phyloP scores from a whole-genome alignment of 2,888 invertebrate species.

The Chironomus riparius region DNA sequence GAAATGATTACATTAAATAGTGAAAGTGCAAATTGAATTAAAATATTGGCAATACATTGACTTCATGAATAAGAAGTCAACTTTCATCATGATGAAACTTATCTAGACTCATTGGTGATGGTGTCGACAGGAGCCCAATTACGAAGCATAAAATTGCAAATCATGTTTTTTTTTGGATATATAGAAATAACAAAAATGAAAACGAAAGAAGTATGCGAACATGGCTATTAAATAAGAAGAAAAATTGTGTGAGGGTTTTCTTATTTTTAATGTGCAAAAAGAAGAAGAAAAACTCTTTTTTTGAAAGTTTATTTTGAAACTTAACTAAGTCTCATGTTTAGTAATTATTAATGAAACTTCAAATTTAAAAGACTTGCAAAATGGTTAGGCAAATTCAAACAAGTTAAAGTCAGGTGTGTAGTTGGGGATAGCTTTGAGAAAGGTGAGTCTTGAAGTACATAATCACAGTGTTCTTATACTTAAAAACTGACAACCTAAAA shows the following conservation, averaged over 20 bases:
- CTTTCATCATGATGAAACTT: not conserved
- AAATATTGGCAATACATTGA: too few species aligned
- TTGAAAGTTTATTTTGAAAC: constrained; percentile 1
- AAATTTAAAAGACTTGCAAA: too few species aligned
- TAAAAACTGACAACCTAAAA: too few species aligned
- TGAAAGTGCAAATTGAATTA: constrained; percentile 11
- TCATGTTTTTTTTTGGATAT: not conserved
- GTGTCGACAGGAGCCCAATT: not conserved
- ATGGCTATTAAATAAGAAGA: not conserved
- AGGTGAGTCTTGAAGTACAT: too few species aligned
- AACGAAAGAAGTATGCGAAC: not conserved
- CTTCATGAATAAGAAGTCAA: not conserved
- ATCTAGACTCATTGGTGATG: not conserved
- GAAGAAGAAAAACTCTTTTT: not conserved
- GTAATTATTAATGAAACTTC: not conserved
- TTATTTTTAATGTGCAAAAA: not conserved
- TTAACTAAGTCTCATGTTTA: too few species aligned
- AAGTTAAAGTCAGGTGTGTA: too few species aligned
- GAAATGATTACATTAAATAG: not conserved
- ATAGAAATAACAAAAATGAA: not conserved
- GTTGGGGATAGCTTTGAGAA: too few species aligned
- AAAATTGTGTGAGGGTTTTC: not conserved
- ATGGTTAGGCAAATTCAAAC: too few species aligned
- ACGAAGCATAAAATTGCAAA: constrained; percentile 1
- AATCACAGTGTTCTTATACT: too few species aligned